A percentile compares a stretch with the other conserved stretches of the same genome.
These are phyloP conservation scores for Notechis scutatus DNA, from an alignment of 2,113 vertebrate genomes.

Conservation along the genomic window DNA sequence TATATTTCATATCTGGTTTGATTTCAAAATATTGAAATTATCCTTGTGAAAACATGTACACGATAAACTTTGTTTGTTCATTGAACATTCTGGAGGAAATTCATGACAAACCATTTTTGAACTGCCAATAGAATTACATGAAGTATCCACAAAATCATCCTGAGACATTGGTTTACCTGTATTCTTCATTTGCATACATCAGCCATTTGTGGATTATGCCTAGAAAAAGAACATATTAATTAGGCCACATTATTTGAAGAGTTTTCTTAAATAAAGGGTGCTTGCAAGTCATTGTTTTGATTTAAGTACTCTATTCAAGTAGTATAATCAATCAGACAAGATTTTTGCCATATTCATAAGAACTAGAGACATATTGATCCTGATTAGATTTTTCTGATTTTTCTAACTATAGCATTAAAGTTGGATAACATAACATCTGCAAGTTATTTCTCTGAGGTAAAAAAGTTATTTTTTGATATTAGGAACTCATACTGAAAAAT, in stretches of 20 bases:
- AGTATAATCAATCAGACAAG: not conserved
- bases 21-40: not conserved
- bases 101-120: not conserved
- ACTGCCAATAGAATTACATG: not conserved
- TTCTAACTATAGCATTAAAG: not conserved
- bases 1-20: not conserved
- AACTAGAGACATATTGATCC: not conserved
- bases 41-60: not conserved
- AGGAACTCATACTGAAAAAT: not conserved
- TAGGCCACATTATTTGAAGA: not conserved
- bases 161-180: not conserved
- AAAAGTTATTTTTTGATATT: not conserved
- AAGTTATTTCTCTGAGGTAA: not conserved
- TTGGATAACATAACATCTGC: not conserved
- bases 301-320: not conserved
- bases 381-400: not conserved
- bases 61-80: not conserved
- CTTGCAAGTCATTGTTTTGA: not conserved
- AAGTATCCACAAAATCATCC: not conserved
- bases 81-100: not conserved
- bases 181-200: not conserved
- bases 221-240: not conserved
- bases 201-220: not conserved
- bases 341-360: not conserved
- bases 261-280: not conserved